Evolutionary conservation across 2,113 vertebrate species (phyloP), one percentile per base, ranked within the genome.

Genomic region (Chaetops frenatus): DNA sequence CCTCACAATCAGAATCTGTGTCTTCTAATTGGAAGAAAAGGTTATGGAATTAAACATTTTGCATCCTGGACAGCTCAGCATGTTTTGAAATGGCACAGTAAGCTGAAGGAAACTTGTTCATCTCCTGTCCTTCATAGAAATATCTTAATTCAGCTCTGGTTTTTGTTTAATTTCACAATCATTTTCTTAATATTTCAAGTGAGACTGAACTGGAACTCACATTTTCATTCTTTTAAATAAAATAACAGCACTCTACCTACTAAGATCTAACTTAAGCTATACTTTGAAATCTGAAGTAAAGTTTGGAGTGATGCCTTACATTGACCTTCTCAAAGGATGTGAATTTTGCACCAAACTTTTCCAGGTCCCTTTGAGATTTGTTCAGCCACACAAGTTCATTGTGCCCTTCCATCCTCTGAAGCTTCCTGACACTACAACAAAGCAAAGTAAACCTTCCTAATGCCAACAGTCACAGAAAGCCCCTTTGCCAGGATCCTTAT

Each of bases 21-120:
- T 36, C 67, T 93, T 81, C 73, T 81, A 93, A 95, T 28, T 81
- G 73, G 69, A 71, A 93, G 79, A 82, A 91, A 88, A 90, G 79
- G 74, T 88, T 95, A 94, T 48, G 58, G 67, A 92, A 92, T 92
- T 47, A 88, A 89, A 61, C 10, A 15, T 45, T 62, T 47, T 1
- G 0, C 56, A 77, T 79, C 60, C 77, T 28, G 57, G 90, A 95
- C 90, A 94, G 53, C 80, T 92, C 95, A 86, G 82, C 69, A 61
- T 35, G 56, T 94, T 95, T 88, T 88, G 33, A 94, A 86, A 38
- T 4, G 36, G 64, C 33, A 66, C 27, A 25, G 31, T 22, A 86
- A 92, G 61, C 42, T 84, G 61, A 74, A 86, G 61, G 42, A 53
- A 92, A 88, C 36, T 66, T 82, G 83, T 1, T 95, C 14, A 40